These are phyloP conservation scores for Meliscaeva auricollis DNA, from an alignment of 2,888 invertebrate genomes.

Conservation along the genomic window DNA sequence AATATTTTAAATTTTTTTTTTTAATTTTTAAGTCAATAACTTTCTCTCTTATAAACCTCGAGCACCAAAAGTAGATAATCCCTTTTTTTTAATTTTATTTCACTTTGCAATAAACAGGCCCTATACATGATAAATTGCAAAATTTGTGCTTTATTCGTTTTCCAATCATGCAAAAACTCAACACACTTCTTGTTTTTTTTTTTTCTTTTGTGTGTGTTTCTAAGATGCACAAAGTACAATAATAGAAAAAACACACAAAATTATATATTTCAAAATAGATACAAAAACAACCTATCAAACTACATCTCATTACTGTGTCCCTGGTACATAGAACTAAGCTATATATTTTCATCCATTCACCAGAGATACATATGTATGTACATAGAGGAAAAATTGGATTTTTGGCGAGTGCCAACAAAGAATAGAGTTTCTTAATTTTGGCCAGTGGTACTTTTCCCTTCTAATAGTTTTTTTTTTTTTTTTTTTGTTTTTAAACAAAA, in stretches of 20 bases:
- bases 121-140: conserved; percentile 23
- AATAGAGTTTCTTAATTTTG: conserved; percentile 63
- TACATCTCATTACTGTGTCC: conserved; percentile 59
- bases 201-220: conserved; percentile 5
- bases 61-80: too few relatives aligned
- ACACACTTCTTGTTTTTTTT: not conserved
- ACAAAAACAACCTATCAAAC: conserved; percentile 5
- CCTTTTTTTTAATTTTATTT: not conserved
- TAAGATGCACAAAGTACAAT: conserved; percentile 40
- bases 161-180: conserved; percentile 21
- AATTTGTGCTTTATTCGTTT: conserved; percentile 66
- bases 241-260: conserved; percentile 59
- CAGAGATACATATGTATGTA: not conserved
- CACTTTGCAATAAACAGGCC: conserved; percentile 13
- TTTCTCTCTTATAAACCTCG: too few relatives aligned
- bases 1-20: too few relatives aligned
- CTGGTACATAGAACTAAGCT: not conserved
- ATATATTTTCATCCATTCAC: conserved; percentile 37
- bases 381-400: conserved; percentile 27
- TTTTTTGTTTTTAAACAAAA: conserved; percentile 29
- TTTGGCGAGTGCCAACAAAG: conserved; percentile 62
- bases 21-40: too few relatives aligned
- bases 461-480: conserved; percentile 12
- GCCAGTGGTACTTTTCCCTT: conserved; percentile 43
- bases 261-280: conserved; percentile 51